Conservation (phyloP, 1,140 invertebrate species). For the Anadara kagoshimensis region DNA sequence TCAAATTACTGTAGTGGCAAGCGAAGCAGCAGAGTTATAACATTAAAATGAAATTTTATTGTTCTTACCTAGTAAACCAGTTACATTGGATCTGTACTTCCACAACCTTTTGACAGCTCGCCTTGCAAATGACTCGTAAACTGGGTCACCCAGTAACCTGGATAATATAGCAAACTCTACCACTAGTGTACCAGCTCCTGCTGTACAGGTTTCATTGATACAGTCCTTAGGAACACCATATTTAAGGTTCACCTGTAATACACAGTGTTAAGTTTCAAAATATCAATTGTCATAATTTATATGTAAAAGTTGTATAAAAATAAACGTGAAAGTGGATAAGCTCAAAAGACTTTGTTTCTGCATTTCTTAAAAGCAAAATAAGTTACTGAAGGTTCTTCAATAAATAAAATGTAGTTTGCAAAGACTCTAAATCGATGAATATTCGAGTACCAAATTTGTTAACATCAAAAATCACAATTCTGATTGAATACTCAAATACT, state of each 20-base stretch:
- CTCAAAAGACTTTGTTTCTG: too few species aligned
- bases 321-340: too few species aligned
- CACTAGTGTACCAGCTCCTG: constrained; percentile 80
- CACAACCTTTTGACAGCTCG: constrained; percentile 78
- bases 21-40: too few species aligned
- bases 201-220: constrained; percentile 81
- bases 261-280: background rate
- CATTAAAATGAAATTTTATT: too few species aligned
- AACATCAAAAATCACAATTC: too few species aligned
- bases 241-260: constrained; percentile 77
- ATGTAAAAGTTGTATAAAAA: background rate
- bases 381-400: too few species aligned
- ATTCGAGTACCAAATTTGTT: too few species aligned
- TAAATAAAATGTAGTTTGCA: too few species aligned
- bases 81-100: constrained; percentile 77
- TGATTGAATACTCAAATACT: too few species aligned
- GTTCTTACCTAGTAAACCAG: constrained; percentile 80
- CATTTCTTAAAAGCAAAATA: too few species aligned
- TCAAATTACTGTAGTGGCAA: too few species aligned
- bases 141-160: constrained; percentile 78
- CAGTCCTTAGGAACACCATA: constrained; percentile 77
- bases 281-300: background rate
- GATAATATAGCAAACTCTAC: constrained; percentile 82
- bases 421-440: too few species aligned
- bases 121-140: constrained; percentile 79